Base-by-base conservation (phyloP, 1,140 invertebrate genomes). In the Heliconius melpomene region DNA sequence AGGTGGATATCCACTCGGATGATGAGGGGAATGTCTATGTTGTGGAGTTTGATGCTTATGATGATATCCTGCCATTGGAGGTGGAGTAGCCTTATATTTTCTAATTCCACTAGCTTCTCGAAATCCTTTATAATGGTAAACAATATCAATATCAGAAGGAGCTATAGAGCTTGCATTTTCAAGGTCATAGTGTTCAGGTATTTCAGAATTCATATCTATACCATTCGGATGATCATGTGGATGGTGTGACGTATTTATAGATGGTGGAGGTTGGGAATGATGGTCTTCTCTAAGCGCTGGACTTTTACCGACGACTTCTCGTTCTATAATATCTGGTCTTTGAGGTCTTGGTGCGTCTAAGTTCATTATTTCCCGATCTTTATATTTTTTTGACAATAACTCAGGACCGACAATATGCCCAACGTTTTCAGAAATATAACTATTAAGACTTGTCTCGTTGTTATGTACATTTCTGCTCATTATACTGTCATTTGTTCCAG, bases 121-220 rank as follows among this genome's bases (percentile, higher is more conserved):
- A 94, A 98, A 97, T 83, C 98, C 98, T 95, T 99, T 99, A 90
- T 99, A 99, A 91, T 99, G 98, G 87, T 98, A 98, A 2, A 99
- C 98, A 80, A 99, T 98, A 88, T 99, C 98, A 81, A 99, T 99
- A 91, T 99, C 99, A 16, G 98, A 99, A 0, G 99, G 98, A 1
- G 99, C 99, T 83, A 99, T 99, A 1, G 98, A 99, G 90, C 98
- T 99, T 1, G 98, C 98, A 94, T 99, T 99, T 93, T 99, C 98
- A 75, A 99, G 94, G 91, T 99, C 98, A 88, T 99, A 99, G 89
- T 99, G 98, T 90, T 99, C 98, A 0, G 98, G 98, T 83, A 97
- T 96, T 90, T 99, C 98, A 1, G 97, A 97, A 89, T 97, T 97
- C 74, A 97, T 90, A 83, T 96, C 96, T 79, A 96, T 96, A 54